Conservation (phyloP, 2,113 vertebrate genomes). For the Labeo catla region DNA sequence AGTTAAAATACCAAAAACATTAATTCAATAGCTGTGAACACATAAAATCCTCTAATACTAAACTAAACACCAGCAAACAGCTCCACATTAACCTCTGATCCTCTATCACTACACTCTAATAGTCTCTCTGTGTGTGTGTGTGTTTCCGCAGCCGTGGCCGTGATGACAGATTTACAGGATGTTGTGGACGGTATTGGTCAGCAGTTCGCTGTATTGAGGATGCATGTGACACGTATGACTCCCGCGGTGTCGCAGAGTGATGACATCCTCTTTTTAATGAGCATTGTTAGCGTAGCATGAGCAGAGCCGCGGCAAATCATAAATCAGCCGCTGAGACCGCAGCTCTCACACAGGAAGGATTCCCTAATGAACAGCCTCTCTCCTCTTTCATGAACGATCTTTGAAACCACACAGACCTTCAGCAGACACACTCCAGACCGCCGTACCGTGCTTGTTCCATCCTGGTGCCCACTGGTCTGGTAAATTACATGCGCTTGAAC, state of each 20-base stretch:
- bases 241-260: constrained; percentile 88
- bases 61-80: constrained; percentile 30
- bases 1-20: neutral
- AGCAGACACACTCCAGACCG: constrained; percentile 51
- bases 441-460: too few relatives aligned
- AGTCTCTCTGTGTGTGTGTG: constrained; percentile 45
- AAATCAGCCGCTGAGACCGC: constrained; percentile 76
- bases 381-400: constrained; percentile 10
- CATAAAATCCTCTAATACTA: neutral
- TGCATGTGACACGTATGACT: constrained; percentile 85
- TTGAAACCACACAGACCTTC: constrained; percentile 26
- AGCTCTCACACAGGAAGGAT: constrained; percentile 85
- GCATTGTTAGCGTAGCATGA: constrained; percentile 79
- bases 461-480: neutral
- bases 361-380: constrained; percentile 79
- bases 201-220: constrained; percentile 87
- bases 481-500: neutral
- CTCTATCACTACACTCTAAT: neutral
- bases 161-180: constrained; percentile 99
- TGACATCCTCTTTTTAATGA: constrained; percentile 96
- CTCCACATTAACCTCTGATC: constrained; percentile 32
- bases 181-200: constrained; percentile 92
- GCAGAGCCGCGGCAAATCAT: constrained; percentile 67
- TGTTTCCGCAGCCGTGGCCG: constrained; percentile 80
- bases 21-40: neutral